Base-by-base conservation (phyloP, 2,888 invertebrate genomes). In the Watsonalla binaria region DNA sequence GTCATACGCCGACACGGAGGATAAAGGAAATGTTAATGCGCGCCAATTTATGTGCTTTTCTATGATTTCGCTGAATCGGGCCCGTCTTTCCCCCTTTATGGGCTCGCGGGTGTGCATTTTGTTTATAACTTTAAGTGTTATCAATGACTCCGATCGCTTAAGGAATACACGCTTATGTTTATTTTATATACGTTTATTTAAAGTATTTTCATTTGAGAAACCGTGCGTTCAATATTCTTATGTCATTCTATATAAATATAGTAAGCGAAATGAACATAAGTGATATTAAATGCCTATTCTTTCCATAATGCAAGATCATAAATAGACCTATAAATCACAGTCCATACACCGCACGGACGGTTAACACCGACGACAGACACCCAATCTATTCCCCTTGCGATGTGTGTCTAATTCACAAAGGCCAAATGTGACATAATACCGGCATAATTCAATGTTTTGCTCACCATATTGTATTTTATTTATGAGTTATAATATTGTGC, bases 401-500 rank as follows among this genome's bases (percentile, higher is more conserved):
- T 76, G 78, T 74, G 68, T 77, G 82, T 87, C 87, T 86, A 89
- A 89, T 90, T 89, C 82, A 87, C 89, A 90, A 90, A 90, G 89
- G 88, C 89, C 90, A 90, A 90, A 90, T 90, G 90, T 90, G 90
- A 90, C 90, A 89, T 90, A 90, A 90, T 90, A 89, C 88, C 86
- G 67, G 84, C 88, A 90, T 90, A 90, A 90, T 90, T 89, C 90
- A 90, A 90, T 91, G 90, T 91, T 91, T 90, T 91, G 91, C 90
- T 90, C 91, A 91, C 91, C 91, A 91, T 91, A 91, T 91, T 91
- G 90, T 90, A 87, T 86, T 91, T 91, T 91, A 91, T 91, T 91
- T 91, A 91, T 91, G 90, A 90, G 89, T 89, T 86, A 90, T 90
- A 81, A 68, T 79, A 66, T 76, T 53, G 46, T 65, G 58, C 62